Percentiles rank a stretch among this genome's conserved stretches.
Conservation (phyloP, 2,888 invertebrate species). For the Andrena marginata region DNA sequence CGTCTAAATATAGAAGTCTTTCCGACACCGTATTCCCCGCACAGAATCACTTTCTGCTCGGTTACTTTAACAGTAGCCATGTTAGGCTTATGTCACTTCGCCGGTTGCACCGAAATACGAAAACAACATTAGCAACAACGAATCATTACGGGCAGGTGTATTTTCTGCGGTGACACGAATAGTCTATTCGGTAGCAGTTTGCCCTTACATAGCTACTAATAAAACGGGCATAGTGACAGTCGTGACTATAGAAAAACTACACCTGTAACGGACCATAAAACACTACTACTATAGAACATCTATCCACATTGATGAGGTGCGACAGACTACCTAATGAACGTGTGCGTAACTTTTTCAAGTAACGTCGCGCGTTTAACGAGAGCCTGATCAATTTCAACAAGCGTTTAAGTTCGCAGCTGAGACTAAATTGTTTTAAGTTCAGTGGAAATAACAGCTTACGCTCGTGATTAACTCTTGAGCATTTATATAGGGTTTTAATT, state of each 20-base stretch:
- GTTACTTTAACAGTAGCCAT: slow-evolving; percentile 95
- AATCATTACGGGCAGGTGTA: slow-evolving; percentile 27
- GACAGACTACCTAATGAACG: neutral
- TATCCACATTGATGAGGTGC: slow-evolving; percentile 19
- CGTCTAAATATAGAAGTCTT: slow-evolving; percentile 97
- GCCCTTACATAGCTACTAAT: slow-evolving; percentile 25
- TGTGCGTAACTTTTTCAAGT: neutral
- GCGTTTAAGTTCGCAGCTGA: neutral
- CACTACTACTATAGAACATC: slow-evolving; percentile 34
- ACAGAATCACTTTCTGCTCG: slow-evolving; percentile 96
- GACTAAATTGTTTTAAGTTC: neutral
- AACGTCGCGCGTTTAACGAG: neutral
- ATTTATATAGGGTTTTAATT: neutral
- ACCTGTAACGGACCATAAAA: slow-evolving; percentile 48
- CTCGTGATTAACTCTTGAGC: neutral
- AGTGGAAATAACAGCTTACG: neutral
- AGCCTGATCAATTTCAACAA: neutral
- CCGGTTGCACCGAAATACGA: slow-evolving; percentile 26
- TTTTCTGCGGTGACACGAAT: slow-evolving; percentile 10
- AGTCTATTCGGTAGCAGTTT: slow-evolving; percentile 19
- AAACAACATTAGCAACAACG: slow-evolving; percentile 36
- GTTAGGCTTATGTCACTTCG: slow-evolving; percentile 49
- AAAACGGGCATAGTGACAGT: slow-evolving; percentile 42
- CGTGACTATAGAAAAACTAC: slow-evolving; percentile 55
- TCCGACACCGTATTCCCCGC: slow-evolving; percentile 98